A percentile compares a stretch with the other conserved stretches of the same genome.
Evolutionary conservation across 2,797 vertebrate genomes (phyloP).

Genomic region (Remorina albescens): DNA sequence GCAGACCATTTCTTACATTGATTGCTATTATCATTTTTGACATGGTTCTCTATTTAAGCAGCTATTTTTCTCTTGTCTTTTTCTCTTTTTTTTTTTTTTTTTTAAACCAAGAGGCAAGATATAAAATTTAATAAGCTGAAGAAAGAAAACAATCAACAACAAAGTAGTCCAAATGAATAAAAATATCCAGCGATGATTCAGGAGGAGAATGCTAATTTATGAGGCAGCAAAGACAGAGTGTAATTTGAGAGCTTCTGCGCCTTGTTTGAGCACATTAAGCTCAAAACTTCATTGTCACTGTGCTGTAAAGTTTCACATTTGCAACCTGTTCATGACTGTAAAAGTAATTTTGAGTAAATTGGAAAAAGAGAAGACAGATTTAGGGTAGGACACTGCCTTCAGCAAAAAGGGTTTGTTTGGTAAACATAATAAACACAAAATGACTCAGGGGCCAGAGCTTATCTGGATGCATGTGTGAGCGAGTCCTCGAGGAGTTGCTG

Average conservation of each 20-base stretch:
- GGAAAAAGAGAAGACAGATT: conserved; percentile 21
- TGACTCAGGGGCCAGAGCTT: conserved; percentile 6
- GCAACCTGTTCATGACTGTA: conserved; percentile 30
- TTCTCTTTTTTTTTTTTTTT: background rate
- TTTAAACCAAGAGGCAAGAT: conserved; percentile 1
- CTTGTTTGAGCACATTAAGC: conserved; percentile 40
- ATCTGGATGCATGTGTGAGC: conserved; percentile 6
- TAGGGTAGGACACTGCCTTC: background rate
- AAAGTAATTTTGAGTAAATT: conserved; percentile 22
- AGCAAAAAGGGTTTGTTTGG: conserved; percentile 11
- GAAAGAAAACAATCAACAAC: conserved; percentile 18
- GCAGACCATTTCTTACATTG: conserved; percentile 37
- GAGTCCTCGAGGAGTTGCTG: background rate
- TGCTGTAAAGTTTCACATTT: conserved; percentile 29
- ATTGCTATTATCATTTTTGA: conserved; percentile 53
- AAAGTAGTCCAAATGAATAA: conserved; percentile 53
- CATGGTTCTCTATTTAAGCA: conserved; percentile 29
- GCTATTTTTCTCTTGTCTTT: no score
- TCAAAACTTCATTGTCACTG: conserved; percentile 25
- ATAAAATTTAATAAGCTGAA: conserved; percentile 32
- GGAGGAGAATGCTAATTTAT: conserved; percentile 35
- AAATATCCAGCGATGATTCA: conserved; percentile 42
- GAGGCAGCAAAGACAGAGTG: conserved; percentile 22
- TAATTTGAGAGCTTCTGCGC: conserved; percentile 25
- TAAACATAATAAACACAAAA: background rate